These are phyloP conservation scores for Glareola pratincola DNA, from an alignment of 2,113 vertebrate genomes.

Conservation along the genomic window DNA sequence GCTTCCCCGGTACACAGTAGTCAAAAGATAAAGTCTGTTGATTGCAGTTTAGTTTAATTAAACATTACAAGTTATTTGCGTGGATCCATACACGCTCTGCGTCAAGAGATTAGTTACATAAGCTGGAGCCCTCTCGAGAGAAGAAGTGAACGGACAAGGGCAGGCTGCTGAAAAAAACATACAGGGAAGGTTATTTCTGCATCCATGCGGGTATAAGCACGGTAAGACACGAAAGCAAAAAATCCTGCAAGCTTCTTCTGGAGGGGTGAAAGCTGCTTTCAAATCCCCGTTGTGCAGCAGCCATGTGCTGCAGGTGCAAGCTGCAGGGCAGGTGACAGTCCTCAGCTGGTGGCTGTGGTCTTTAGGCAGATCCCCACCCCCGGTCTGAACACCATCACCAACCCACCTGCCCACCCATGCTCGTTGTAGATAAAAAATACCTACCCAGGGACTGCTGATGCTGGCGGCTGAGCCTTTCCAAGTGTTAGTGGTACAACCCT, in stretches of 20 bases:
- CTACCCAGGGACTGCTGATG: neutral
- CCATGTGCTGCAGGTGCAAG: neutral
- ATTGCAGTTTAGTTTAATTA: slow-evolving; percentile 73
- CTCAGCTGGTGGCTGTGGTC: neutral
- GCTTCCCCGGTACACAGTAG: slow-evolving; percentile 49
- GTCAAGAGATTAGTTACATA: neutral
- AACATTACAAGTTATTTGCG: slow-evolving; percentile 61
- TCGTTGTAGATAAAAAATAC: neutral
- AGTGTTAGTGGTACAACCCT: neutral
- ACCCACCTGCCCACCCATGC: neutral
- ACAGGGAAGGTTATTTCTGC: neutral
- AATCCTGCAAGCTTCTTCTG: neutral
- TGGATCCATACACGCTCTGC: neutral
- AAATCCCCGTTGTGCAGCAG: neutral
- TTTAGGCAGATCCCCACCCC: neutral
- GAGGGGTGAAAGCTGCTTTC: neutral
- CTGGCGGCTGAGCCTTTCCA: neutral
- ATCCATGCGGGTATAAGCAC: neutral
- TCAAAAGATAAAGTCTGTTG: slow-evolving; percentile 64
- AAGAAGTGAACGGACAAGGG: neutral
- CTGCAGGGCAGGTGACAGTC: neutral
- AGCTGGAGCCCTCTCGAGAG: neutral
- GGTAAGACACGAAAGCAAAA: neutral
- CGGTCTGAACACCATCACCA: neutral
- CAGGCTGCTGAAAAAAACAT: neutral